These are phyloP conservation scores for Nibea coibor DNA, from an alignment of 2,113 vertebrate genomes.

Conservation along the genomic window DNA sequence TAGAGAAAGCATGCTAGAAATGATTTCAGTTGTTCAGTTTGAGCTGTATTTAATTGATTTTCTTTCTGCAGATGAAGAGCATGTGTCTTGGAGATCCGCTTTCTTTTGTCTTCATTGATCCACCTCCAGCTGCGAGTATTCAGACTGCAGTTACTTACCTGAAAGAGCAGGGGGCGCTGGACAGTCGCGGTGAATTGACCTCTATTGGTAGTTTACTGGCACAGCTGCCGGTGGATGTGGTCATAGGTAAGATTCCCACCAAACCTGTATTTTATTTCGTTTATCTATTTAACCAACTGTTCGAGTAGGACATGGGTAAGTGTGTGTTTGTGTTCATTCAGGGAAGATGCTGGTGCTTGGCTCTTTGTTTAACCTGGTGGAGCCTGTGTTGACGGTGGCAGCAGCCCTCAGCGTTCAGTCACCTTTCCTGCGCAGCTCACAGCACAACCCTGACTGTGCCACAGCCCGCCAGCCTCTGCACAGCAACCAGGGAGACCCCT, in stretches of 20 bases:
- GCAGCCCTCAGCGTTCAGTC: constrained; percentile 91
- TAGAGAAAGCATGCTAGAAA: neutral
- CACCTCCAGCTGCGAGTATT: constrained; percentile 88
- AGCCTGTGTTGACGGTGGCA: constrained; percentile 88
- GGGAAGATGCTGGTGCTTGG: constrained; percentile 95
- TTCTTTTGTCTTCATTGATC: constrained; percentile 92
- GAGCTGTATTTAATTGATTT: neutral
- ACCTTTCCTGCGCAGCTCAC: constrained; percentile 87
- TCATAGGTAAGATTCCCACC: constrained; percentile 86
- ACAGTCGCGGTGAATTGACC: constrained; percentile 83
- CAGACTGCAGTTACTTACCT: constrained; percentile 91
- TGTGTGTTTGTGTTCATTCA: constrained; percentile 58
- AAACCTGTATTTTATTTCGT: neutral
- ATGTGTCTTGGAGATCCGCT: constrained; percentile 92
- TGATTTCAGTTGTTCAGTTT: neutral
- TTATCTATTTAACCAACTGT: neutral
- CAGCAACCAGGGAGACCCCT: constrained; percentile 92
- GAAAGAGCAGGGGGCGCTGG: constrained; percentile 90
- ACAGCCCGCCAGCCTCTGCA: constrained; percentile 86
- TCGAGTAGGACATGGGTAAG: neutral
- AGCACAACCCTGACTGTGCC: constrained; percentile 83
- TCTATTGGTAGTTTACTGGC: constrained; percentile 90
- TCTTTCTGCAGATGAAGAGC: constrained; percentile 89
- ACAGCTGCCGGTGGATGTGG: constrained; percentile 92
- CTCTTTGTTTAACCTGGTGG: constrained; percentile 86